Base-by-base conservation (phyloP, 2,888 invertebrate genomes). In the Ctena decussata region DNA sequence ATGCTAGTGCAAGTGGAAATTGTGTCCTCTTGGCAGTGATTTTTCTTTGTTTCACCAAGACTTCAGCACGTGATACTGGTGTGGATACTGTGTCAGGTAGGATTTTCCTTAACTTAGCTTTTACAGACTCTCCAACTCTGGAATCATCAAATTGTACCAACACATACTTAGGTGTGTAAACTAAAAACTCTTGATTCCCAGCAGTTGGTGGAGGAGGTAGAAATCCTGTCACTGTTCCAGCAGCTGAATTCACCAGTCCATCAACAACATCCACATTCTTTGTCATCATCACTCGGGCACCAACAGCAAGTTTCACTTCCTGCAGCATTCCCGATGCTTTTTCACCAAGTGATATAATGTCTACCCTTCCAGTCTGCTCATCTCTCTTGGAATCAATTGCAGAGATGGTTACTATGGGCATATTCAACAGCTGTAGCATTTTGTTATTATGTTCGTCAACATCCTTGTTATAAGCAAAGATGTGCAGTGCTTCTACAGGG, bases 381-480 rank as follows among this genome's bases (percentile, higher is more conserved):
- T n/a, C n/a, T n/a, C 71, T 53, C 21, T 49, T n/a, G 39, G 35
- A 39, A 24, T 37, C 44, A 3, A 77, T 27, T 18, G 35, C 46
- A 69, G 39, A 30, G n/a, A 18, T 32, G 15, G 24, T 27, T 8
- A 53, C 21, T 5, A 53, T 21, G 3, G 8, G 53, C 6, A 5
- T n/a, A 5, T n/a, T n/a, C 8, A 77, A 44, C 24, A n/a, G 65
- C 2, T 80, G 11, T 27, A 86, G 39, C 57, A 39, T 86, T 3
- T 30, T 24, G 3, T 37, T 27, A 35, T 86, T 84, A 30, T 77
- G 77, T 30, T 72, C 46, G 70, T 82, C 69, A 21, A 84, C 84
- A 35, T 60, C 46, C 44, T 72, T 85, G 24, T 83, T 83, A n/a
- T 30, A 72, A 15, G 87, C 41, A 74, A 78, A 82, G 24, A 85